A percentile compares a stretch with the other conserved stretches of the same genome.
Conservation (phyloP, 2,888 invertebrate species). For the Tipula unca region DNA sequence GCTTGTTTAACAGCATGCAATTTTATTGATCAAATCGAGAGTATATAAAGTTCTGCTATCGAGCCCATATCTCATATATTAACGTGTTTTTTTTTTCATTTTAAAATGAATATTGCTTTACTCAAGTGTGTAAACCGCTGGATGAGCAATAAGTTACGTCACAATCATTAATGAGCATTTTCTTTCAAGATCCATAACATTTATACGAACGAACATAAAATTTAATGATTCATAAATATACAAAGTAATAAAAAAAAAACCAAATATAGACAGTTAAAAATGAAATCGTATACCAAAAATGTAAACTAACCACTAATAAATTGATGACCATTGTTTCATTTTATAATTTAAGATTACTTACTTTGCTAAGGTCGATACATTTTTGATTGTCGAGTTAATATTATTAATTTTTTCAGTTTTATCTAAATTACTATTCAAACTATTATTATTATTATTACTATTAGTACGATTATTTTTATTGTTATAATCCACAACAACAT, state of each 20-base stretch:
- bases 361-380: background rate
- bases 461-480: background rate
- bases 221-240: conserved; percentile 3
- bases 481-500: background rate
- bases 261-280: background rate
- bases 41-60: too few species aligned
- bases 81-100: too few species aligned
- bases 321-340: background rate
- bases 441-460: conserved; percentile 17
- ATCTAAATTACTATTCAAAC: conserved; percentile 1
- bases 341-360: background rate
- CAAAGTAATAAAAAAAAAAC: background rate
- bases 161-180: background rate
- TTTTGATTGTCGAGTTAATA: background rate
- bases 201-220: background rate
- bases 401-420: background rate
- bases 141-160: background rate
- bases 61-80: too few species aligned
- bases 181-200: background rate
- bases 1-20: too few species aligned
- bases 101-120: too few species aligned
- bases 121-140: too few species aligned
- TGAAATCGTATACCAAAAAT: background rate
- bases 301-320: background rate
- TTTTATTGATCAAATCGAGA: too few species aligned